phyloP scores from a whole-genome alignment of 2,888 invertebrate species.

The Doris montereyensis region DNA sequence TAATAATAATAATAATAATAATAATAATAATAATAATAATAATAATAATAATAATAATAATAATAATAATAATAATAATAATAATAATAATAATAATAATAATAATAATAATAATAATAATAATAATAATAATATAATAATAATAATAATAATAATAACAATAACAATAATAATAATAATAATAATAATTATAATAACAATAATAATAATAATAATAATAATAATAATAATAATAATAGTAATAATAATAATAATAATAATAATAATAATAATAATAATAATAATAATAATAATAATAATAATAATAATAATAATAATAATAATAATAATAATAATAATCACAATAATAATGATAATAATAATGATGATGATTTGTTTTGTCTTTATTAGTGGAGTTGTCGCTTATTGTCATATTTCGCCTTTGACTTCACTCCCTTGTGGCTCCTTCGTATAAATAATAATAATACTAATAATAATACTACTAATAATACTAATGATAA shows the following conservation, averaged over 20 bases:
- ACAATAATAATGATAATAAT: slow-evolving; percentile 13
- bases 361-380: neutral
- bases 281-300: neutral
- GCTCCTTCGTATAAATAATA: no score
- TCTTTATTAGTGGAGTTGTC: no score
- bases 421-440: no score
- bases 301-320: neutral
- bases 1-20: neutral
- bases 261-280: neutral
- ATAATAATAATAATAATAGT: neutral
- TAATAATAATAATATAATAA: slow-evolving; percentile 27
- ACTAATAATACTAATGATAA: neutral
- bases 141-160: slow-evolving; percentile 13
- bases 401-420: neutral
- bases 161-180: slow-evolving; percentile 10
- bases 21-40: neutral
- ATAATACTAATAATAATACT: neutral
- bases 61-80: slow-evolving; percentile 7
- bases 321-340: slow-evolving; percentile 13
- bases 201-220: neutral
- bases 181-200: neutral
- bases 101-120: neutral
- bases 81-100: slow-evolving; percentile 6
- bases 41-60: slow-evolving; percentile 11
- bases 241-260: neutral